phyloP scores from a whole-genome alignment of 2,113 vertebrate genomes.

The Arothron firmamentum region DNA sequence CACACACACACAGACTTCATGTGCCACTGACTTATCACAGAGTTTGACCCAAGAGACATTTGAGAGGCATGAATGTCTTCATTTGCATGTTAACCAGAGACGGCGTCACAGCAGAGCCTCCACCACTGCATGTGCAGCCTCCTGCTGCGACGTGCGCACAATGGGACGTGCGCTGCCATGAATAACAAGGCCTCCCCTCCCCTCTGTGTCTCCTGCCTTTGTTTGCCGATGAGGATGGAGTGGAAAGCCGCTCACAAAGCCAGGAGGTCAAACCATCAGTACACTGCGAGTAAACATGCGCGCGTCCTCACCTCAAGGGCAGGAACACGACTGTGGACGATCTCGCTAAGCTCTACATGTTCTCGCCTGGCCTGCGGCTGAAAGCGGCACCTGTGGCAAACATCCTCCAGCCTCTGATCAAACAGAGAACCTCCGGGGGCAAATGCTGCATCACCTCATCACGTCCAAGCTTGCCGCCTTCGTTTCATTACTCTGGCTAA shows the following conservation, averaged over 20 bases:
- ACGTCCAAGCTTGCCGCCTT: background rate
- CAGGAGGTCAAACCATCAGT: constrained; percentile 53
- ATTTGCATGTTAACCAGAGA: constrained; percentile 70
- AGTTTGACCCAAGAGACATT: constrained; percentile 57
- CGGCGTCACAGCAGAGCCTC: background rate
- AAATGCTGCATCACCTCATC: constrained; percentile 13
- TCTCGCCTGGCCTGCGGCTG: constrained; percentile 33
- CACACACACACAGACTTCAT: constrained; percentile 22
- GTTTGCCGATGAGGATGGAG: constrained; percentile 48
- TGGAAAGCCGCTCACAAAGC: constrained; percentile 52
- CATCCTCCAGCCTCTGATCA: constrained; percentile 23
- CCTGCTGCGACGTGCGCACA: constrained; percentile 38
- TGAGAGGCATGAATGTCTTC: constrained; percentile 61
- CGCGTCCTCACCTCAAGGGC: constrained; percentile 5
- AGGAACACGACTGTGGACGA: constrained; percentile 29
- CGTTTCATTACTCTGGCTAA: constrained; percentile 21
- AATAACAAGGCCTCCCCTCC: constrained; percentile 24
- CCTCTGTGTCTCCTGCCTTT: constrained; percentile 21
- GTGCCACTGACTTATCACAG: constrained; percentile 62
- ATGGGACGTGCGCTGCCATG: constrained; percentile 27
- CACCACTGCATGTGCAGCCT: background rate
- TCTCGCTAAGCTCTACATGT: constrained; percentile 10
- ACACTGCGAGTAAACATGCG: constrained; percentile 33
- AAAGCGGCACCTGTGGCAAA: constrained; percentile 41
- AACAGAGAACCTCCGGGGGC: background rate